phyloP scores from a whole-genome alignment of 2,113 vertebrate species.

The Bucco capensis region DNA sequence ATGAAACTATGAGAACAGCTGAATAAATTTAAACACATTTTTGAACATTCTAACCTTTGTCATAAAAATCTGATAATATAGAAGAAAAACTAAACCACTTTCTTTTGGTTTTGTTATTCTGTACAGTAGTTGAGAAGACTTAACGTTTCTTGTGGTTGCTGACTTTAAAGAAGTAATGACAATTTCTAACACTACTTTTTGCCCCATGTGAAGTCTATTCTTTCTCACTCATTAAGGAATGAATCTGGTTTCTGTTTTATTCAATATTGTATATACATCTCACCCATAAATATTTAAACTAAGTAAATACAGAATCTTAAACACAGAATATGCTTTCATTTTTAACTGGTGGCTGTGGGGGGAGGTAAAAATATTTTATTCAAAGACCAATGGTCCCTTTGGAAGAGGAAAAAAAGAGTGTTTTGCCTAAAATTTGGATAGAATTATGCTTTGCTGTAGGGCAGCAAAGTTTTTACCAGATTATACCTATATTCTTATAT shows the following conservation, averaged over 20 bases:
- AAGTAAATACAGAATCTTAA: slow-evolving; percentile 69
- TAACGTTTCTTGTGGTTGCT: slow-evolving; percentile 34
- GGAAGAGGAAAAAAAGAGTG: background rate
- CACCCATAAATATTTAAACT: slow-evolving; percentile 73
- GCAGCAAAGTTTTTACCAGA: slow-evolving; percentile 32
- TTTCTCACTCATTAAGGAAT: slow-evolving; percentile 67
- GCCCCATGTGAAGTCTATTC: slow-evolving; percentile 52
- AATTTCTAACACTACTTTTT: slow-evolving; percentile 42
- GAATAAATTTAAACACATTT: slow-evolving; percentile 70
- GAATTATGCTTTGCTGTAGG: slow-evolving; percentile 13
- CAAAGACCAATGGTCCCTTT: slow-evolving; percentile 23
- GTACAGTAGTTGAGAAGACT: slow-evolving; percentile 50
- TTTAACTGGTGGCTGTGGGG: slow-evolving; percentile 18
- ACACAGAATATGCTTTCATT: slow-evolving; percentile 66
- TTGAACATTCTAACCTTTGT: slow-evolving; percentile 57
- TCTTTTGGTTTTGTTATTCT: slow-evolving; percentile 58
- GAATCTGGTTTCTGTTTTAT: slow-evolving; percentile 74
- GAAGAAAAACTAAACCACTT: slow-evolving; percentile 44
- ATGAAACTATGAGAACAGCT: slow-evolving; percentile 68
- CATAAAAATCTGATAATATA: slow-evolving; percentile 63
- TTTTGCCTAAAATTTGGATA: background rate
- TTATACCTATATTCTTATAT: slow-evolving; percentile 41
- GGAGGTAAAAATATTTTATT: slow-evolving; percentile 57
- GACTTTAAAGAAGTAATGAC: slow-evolving; percentile 33
- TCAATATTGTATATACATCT: slow-evolving; percentile 71